These are phyloP conservation scores for Chaetogeoica ovagalla DNA, from an alignment of 2,888 invertebrate species.

Conservation along the genomic window DNA sequence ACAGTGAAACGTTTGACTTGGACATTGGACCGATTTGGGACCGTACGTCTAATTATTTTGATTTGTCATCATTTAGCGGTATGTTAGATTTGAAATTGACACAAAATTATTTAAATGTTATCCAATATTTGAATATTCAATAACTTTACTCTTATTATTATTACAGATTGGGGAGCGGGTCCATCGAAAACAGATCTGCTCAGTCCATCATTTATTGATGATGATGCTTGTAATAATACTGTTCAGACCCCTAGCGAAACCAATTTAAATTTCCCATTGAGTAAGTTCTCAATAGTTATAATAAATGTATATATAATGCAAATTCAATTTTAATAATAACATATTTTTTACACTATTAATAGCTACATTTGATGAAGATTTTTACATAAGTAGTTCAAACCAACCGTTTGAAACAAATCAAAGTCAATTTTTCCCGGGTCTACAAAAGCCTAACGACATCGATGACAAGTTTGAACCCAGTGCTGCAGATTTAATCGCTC, in stretches of 20 bases:
- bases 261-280: conserved; percentile 30
- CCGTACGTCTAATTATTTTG: conserved; percentile 57
- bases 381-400: conserved; percentile 74
- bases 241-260: conserved; percentile 14
- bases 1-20: conserved; percentile 59
- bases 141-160: not conserved
- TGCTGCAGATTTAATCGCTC: conserved; percentile 39
- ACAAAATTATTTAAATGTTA: not conserved
- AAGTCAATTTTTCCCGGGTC: conserved; percentile 56
- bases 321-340: not conserved
- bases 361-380: conserved; percentile 66
- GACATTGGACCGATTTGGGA: conserved; percentile 59
- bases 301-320: not conserved
- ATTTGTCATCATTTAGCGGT: conserved; percentile 66
- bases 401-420: conserved; percentile 68
- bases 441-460: conserved; percentile 29
- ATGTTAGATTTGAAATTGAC: conserved; percentile 44
- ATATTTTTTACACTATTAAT: not conserved
- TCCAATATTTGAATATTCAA: not conserved
- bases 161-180: conserved; percentile 37
- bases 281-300: conserved; percentile 2
- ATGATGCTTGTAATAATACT: conserved; percentile 37
- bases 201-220: conserved; percentile 43
- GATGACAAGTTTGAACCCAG: conserved; percentile 45
- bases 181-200: conserved; percentile 32